A percentile compares a stretch with the other conserved stretches of the same genome.
These are phyloP conservation scores for Cassiopea andromeda DNA, from an alignment of 30 jellyfish, hydroid and myxozoan genomes.

Conservation along the genomic window DNA sequence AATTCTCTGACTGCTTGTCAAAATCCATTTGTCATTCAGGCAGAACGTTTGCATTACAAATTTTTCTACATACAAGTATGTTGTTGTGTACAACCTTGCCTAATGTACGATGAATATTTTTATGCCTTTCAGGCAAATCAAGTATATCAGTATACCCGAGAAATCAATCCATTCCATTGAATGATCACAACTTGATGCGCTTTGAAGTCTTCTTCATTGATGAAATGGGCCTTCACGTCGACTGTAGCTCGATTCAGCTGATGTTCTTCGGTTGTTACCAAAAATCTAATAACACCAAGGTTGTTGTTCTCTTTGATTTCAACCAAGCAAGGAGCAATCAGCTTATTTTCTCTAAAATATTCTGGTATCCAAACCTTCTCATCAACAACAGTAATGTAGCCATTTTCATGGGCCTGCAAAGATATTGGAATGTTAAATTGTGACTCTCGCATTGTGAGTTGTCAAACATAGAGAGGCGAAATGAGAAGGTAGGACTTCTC, in stretches of 20 bases:
- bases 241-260: conserved; percentile 51
- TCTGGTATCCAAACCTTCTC: conserved; percentile 54
- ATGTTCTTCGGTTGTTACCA: conserved; percentile 15
- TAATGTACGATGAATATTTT: too few relatives aligned
- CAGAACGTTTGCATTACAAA: too few relatives aligned
- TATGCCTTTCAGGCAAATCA: too few relatives aligned
- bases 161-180: conserved; percentile 65
- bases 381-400: conserved; percentile 62
- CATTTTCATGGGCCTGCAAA: conserved; percentile 62
- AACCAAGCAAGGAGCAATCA: conserved; percentile 75
- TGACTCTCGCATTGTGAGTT: background rate
- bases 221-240: conserved; percentile 54
- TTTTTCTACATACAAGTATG: too few relatives aligned
- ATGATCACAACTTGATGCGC: conserved; percentile 60
- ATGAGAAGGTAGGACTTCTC: too few relatives aligned
- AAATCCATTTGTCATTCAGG: too few relatives aligned
- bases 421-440: background rate
- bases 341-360: conserved; percentile 47
- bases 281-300: conserved; percentile 40
- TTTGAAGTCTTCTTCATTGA: conserved; percentile 38
- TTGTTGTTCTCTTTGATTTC: conserved; percentile 55
- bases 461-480: too few relatives aligned
- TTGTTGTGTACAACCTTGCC: too few relatives aligned
- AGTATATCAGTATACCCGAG: conserved; percentile 16
- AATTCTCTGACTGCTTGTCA: too few relatives aligned